These are phyloP conservation scores for Antrozous pallidus DNA, from an alignment of 2,797 vertebrate species.

Conservation along the genomic window DNA sequence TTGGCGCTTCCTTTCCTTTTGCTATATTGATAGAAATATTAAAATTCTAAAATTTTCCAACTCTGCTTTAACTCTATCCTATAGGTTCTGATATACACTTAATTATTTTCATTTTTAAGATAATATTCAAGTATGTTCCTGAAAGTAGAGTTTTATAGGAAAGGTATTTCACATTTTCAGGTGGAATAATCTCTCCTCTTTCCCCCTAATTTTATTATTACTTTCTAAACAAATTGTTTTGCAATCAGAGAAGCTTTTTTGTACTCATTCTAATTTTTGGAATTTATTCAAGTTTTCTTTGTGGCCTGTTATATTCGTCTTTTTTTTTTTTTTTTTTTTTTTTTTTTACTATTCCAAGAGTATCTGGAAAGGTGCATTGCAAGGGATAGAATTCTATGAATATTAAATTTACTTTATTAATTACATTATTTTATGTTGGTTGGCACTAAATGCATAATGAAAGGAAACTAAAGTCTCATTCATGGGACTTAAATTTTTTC, in stretches of 20 bases:
- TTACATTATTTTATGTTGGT: background rate
- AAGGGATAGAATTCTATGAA: background rate
- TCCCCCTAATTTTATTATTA: conserved; percentile 11
- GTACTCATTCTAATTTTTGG: background rate
- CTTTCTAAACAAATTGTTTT: conserved; percentile 11
- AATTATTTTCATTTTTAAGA: conserved; percentile 1
- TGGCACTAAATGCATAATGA: background rate
- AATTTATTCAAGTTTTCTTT: background rate
- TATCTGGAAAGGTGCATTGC: background rate
- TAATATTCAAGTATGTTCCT: background rate
- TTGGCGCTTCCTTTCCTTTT: background rate
- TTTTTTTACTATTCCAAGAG: background rate
- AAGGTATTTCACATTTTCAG: conserved; percentile 14
- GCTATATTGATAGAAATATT: background rate
- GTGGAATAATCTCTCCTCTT: background rate
- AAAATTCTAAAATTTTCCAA: background rate
- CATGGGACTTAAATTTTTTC: background rate
- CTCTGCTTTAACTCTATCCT: background rate
- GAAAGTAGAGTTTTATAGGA: background rate
- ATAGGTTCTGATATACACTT: background rate
- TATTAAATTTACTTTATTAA: conserved; percentile 3
- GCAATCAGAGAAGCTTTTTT: background rate
- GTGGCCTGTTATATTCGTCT: background rate
- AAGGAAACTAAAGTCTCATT: background rate
- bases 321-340: too few species aligned